Base-by-base conservation (phyloP, 2,113 vertebrate species). In the Grantiella picta region DNA sequence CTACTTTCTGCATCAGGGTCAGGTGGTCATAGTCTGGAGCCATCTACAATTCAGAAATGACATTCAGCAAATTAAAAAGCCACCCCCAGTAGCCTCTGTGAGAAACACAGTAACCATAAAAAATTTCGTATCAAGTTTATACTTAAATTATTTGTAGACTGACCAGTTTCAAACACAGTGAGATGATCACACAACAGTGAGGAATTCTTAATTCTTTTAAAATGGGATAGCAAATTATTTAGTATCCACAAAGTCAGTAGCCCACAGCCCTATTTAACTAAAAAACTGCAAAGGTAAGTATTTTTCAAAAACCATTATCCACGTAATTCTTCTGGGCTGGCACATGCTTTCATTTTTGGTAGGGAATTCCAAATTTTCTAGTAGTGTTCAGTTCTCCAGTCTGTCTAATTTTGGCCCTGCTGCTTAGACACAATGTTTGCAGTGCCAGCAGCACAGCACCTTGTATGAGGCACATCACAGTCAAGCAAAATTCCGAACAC, bases 1-100 rank as follows among this genome's bases (percentile, higher is more conserved):
- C 99, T 21, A 99, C 99, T 94, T 99, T 99, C 98, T 99, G 99
- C 99, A 99, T 99, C 95, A 99, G 98, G 2, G 99, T 99, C 94
- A 99, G 97, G 97, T 99, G 99, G 90, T 99, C 99, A 12, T 99
- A 99, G 98, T 99, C 99, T 3, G 99, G 99, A 64, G 99, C 99
- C 99, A 99, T 99, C 99, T 99, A 3, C 8, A 85, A 90, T 40
- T 42, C 63, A 97, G 68, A 94, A 69, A 72, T 22, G 10, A 82
- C 18, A 36, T 19, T 73, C 28, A 86, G 57, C 27, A 64, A 59
- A 17, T 57, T 60, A 33, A 86, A 49, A 53, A 44, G 4, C 5
- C 18, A 52, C 20, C 24, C 87, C 12, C 47, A 68, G 44, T 21
- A 73, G 49, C 28, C 38, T 27, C 31, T n/a, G 25, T 7, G 15